These are phyloP conservation scores for Laothoe populi DNA, from an alignment of 2,888 invertebrate genomes.

Conservation along the genomic window DNA sequence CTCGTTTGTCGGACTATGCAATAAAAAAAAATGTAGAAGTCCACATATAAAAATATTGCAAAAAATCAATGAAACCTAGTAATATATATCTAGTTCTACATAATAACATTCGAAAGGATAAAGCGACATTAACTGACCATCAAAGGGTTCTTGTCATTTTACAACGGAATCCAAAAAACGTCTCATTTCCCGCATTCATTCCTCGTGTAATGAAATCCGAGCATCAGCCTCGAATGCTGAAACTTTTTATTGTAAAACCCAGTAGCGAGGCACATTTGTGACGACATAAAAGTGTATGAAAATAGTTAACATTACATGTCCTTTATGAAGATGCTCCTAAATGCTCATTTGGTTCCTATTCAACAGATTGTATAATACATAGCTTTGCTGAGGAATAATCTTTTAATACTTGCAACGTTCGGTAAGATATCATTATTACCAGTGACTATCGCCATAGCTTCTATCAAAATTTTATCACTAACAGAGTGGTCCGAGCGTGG, in stretches of 20 bases:
- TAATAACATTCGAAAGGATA: neutral
- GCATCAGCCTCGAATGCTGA: constrained; percentile 59
- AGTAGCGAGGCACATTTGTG: constrained; percentile 59
- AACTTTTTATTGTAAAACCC: constrained; percentile 70
- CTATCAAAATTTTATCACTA: too few species aligned
- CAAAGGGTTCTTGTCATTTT: neutral
- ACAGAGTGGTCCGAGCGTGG: too few species aligned
- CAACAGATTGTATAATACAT: neutral
- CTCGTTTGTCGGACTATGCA: too few species aligned
- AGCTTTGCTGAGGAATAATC: neutral
- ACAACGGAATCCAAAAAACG: constrained; percentile 40
- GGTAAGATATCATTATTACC: neutral
- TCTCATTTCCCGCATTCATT: constrained; percentile 71
- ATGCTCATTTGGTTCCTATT: constrained; percentile 18
- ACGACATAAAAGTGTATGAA: constrained; percentile 66
- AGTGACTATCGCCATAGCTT: neutral
- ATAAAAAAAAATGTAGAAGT: too few species aligned
- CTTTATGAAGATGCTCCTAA: constrained; percentile 10
- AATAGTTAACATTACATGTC: constrained; percentile 58
- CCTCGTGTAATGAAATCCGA: constrained; percentile 73
- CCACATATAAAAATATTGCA: too few species aligned
- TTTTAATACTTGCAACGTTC: neutral
- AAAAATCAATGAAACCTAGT: neutral
- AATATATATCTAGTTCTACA: too few species aligned
- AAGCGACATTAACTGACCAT: neutral